Evolutionary conservation across 2,797 vertebrate species (phyloP).

Genomic region (Rousettus madagascariensis): DNA sequence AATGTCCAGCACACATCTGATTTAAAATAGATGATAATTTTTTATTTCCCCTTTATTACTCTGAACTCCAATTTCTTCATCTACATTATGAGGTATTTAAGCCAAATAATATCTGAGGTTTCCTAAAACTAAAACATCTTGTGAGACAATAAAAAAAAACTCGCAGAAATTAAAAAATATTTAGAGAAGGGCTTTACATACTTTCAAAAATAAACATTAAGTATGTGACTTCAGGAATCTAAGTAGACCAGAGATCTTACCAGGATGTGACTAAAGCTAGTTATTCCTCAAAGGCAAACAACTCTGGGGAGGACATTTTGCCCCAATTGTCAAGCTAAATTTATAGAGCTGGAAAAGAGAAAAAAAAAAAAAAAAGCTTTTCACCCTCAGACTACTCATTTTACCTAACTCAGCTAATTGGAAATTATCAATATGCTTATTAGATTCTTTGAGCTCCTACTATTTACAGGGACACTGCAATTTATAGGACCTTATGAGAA

Average conservation of each 20-base stretch:
- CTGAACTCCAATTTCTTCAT: neutral
- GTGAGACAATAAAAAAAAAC: neutral
- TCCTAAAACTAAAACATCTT: neutral
- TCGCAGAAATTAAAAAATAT: neutral
- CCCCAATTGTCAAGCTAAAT: neutral
- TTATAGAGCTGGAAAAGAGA: neutral
- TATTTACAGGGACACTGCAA: neutral
- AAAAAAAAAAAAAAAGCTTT: neutral
- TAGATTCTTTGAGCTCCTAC: neutral
- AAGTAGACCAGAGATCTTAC: neutral
- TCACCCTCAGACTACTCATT: neutral
- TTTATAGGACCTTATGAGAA: neutral
- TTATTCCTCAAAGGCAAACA: neutral
- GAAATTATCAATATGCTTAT: neutral
- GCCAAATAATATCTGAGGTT: neutral
- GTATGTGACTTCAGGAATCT: neutral
- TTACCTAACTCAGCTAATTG: neutral
- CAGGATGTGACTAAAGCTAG: neutral
- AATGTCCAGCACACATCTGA: neutral
- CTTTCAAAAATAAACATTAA: neutral
- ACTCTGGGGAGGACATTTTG: neutral
- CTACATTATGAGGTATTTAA: neutral
- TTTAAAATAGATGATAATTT: neutral
- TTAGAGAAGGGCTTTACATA: neutral
- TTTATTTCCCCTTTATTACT: neutral